Conservation (phyloP, 2,888 invertebrate species). For the Bedellia somnulentella region DNA sequence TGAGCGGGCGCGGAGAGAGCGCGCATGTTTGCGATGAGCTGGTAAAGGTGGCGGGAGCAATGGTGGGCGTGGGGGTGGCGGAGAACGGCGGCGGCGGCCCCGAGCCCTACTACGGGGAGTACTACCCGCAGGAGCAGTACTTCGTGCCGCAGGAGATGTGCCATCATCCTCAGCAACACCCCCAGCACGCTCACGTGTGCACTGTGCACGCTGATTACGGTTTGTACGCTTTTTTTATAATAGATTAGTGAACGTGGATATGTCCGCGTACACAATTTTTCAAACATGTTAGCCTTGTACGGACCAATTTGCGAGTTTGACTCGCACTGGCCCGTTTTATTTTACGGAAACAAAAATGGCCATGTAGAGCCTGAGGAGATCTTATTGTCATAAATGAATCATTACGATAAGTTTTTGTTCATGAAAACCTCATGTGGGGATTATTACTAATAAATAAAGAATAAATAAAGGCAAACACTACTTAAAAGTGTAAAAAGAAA, state of each 20-base stretch:
- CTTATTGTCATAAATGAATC: too few species aligned
- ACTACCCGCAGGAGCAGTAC: constrained; percentile 60
- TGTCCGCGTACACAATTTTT: not conserved
- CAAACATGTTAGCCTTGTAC: too few species aligned
- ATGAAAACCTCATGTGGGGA: too few species aligned
- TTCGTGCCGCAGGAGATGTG: constrained; percentile 63
- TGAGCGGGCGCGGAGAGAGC: constrained; percentile 26
- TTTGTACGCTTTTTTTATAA: constrained; percentile 44
- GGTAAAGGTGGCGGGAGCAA: constrained; percentile 27
- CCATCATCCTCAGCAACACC: constrained; percentile 64
- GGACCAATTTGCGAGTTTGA: too few species aligned
- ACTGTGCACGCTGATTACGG: constrained; percentile 75
- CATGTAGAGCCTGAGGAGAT: too few species aligned
- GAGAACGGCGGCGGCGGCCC: constrained; percentile 38
- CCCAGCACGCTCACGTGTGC: constrained; percentile 66
- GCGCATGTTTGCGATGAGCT: constrained; percentile 36
- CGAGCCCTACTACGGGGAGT: constrained; percentile 60
- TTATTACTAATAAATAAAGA: too few species aligned
- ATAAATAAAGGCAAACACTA: too few species aligned
- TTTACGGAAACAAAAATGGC: too few species aligned
- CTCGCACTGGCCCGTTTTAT: too few species aligned
- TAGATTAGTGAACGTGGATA: too few species aligned
- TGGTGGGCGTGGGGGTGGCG: constrained; percentile 43
- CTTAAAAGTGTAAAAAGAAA: too few species aligned
- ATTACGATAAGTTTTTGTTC: too few species aligned